Percentiles rank a stretch among this genome's conserved stretches.
Evolutionary conservation across 2,113 vertebrate genomes (phyloP).

Genomic region (Albula glossodonta): DNA sequence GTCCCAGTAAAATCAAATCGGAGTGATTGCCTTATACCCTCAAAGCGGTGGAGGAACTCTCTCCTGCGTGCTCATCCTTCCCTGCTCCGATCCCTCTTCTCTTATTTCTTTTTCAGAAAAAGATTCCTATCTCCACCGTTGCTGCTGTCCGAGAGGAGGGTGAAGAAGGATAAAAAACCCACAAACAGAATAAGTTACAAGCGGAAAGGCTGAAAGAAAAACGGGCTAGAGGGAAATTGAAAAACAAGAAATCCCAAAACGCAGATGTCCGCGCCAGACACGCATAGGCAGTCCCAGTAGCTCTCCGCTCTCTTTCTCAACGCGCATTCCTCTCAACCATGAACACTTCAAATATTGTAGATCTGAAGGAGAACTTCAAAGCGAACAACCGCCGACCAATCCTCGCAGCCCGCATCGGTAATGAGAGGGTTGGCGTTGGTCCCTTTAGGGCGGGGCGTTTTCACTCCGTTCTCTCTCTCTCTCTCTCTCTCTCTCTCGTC

Average conservation of each 20-base stretch:
- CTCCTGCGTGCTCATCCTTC: conserved; percentile 32
- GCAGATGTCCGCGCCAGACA: conserved; percentile 38
- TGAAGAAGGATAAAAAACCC: neutral
- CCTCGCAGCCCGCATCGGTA: conserved; percentile 54
- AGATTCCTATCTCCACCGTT: neutral
- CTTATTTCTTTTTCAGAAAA: conserved; percentile 20
- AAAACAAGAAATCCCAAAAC: conserved; percentile 39
- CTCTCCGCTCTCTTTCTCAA: conserved; percentile 47
- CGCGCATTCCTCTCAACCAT: conserved; percentile 59
- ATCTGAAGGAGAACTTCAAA: conserved; percentile 76
- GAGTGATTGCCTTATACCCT: conserved; percentile 43
- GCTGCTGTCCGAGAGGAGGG: neutral
- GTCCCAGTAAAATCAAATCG: conserved; percentile 40
- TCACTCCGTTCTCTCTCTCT: conserved; percentile 36
- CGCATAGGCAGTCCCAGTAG: conserved; percentile 8
- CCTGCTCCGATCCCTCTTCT: conserved; percentile 12
- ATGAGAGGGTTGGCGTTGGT: conserved; percentile 46
- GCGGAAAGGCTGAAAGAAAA: conserved; percentile 8
- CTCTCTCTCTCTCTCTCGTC: neutral
- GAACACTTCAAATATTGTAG: conserved; percentile 77
- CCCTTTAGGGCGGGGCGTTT: conserved; percentile 53
- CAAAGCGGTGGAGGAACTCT: conserved; percentile 53
- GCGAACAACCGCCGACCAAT: conserved; percentile 76
- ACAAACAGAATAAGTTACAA: neutral
- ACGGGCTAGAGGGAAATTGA: conserved; percentile 8